Conservation (phyloP, 2,797 vertebrate genomes). For the Argya squamiceps region DNA sequence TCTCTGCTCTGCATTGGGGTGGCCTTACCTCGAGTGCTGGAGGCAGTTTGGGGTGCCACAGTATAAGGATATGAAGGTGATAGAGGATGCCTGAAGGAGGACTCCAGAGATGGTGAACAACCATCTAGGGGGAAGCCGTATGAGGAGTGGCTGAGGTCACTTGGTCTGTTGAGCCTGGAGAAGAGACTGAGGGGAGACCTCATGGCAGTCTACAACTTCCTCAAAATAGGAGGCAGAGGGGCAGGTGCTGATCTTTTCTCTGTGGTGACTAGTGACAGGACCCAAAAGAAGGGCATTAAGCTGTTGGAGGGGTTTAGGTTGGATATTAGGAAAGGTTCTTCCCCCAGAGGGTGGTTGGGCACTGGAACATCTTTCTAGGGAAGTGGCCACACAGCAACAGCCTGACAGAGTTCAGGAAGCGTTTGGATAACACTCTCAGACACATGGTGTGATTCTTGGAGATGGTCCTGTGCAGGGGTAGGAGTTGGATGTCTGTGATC, state of each 20-base stretch:
- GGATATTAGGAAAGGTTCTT: background rate
- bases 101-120: fast-evolving
- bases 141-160: background rate
- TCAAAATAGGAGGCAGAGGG: background rate
- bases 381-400: background rate
- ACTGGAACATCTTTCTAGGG: background rate
- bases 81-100: background rate
- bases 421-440: background rate
- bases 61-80: background rate
- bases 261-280: background rate
- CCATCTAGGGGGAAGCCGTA: fast-evolving
- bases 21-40: fast-evolving
- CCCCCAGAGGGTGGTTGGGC: background rate
- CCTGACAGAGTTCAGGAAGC: background rate
- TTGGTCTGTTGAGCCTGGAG: background rate
- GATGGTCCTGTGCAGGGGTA: background rate
- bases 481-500: background rate
- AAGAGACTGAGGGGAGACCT: background rate
- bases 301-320: background rate
- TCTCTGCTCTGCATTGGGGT: fast-evolving
- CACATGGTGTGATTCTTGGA: background rate
- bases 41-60: background rate
- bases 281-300: background rate
- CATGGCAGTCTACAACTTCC: background rate
- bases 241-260: background rate